A percentile compares a stretch with the other conserved stretches of the same genome.
phyloP scores from a whole-genome alignment of 1,140 invertebrate genomes.

The Papilio machaon region DNA sequence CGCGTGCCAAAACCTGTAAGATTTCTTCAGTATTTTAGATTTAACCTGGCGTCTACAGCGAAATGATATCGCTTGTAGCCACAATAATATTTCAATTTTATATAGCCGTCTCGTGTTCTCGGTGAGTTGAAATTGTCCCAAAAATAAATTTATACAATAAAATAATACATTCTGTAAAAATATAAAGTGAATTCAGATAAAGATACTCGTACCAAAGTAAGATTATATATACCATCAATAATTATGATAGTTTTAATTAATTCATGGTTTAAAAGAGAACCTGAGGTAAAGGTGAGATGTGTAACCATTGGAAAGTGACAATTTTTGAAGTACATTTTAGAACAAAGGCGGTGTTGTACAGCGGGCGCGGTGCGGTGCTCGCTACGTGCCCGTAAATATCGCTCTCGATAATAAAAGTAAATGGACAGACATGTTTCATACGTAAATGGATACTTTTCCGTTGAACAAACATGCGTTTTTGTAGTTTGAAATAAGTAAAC shows the following conservation, averaged over 20 bases:
- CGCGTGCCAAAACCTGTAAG: neutral
- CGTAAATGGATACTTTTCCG: neutral
- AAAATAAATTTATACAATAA: neutral
- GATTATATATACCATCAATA: too few relatives aligned
- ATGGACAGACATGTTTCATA: neutral
- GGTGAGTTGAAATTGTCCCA: neutral
- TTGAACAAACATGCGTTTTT: neutral
- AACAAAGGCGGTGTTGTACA: neutral
- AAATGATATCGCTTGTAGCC: neutral
- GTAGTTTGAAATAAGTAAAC: neutral
- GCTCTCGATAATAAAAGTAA: neutral
- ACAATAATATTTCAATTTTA: neutral
- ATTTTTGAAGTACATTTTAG: neutral
- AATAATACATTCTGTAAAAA: neutral
- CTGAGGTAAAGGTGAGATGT: neutral
- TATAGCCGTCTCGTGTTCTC: neutral
- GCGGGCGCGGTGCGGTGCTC: too few relatives aligned
- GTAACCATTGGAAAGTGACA: neutral
- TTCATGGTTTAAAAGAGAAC: neutral
- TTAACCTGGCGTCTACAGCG: conserved; percentile 11
- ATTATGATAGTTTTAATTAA: too few relatives aligned
- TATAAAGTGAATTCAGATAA: neutral
- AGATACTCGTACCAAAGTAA: too few relatives aligned
- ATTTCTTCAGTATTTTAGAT: conserved; percentile 17
- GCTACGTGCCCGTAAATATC: neutral